Base-by-base conservation (phyloP, 2,113 vertebrate species). In the Forbesichthys agassizii region DNA sequence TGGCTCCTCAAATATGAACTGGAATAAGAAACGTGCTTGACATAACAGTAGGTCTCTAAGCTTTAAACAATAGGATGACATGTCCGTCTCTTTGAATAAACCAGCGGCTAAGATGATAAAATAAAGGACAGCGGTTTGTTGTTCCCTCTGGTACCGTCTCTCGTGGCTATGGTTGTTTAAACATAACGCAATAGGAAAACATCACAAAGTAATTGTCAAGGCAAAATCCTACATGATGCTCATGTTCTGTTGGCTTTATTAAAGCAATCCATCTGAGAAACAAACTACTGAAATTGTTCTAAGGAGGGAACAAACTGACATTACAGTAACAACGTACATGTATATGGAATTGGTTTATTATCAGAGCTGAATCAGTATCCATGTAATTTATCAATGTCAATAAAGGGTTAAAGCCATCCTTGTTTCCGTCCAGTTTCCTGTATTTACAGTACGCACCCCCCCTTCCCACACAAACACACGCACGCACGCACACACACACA, bases 91-190 rank as follows among this genome's bases (percentile, higher is more conserved):
- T 72, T 49, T 18, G 42, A 74, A 58, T 18, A 61, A 8, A 52
- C 18, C 11, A 48, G 11, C 36, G 12, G 27, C 27, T 16, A 62
- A 46, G 13, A 5, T 13, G n/a, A 18, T 60, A 74, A 27, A 54
- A 56, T 9, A 49, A 65, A 47, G 20, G 12, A 27, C 16, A 1
- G 6, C 33, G 57, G 58, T 74, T 78, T 51, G 64, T 63, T 76
- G 60, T 72, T 79, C 66, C 62, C 73, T 77, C 61, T 48, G 64
- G 47, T 81, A 51, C 46, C 46, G 51, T 13, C 27, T 68, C 55
- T 62, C 4, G 62, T 69, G 61, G 33, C 73, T 74, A 65, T 11
- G 64, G 54, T 48, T 62, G 62, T 56, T 58, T 16, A 16, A 73
- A 70, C 49, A 64, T 64, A 48, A 64, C 20, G 48, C 27, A 60